Conservation (phyloP, 2,113 vertebrate genomes). For the Polyodon spathula region DNA sequence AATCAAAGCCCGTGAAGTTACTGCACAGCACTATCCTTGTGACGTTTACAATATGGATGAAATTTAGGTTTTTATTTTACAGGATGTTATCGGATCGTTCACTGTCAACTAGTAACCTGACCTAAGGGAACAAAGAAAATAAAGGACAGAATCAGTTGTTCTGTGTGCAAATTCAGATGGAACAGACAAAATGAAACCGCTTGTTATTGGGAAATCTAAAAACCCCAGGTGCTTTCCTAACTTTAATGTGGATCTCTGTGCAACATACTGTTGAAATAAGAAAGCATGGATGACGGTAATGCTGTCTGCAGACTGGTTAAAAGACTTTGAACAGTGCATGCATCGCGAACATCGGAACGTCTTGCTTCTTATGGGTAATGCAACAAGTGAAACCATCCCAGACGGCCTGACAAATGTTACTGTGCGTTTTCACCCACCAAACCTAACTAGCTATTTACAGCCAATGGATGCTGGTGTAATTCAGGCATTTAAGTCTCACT, state of each 20-base stretch:
- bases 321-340: not conserved
- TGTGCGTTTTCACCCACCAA: not conserved
- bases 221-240: not conserved
- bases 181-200: not conserved
- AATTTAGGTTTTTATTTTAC: not conserved
- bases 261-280: not conserved
- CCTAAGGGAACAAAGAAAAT: not conserved
- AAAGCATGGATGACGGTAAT: not conserved
- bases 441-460: not conserved
- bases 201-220: not conserved
- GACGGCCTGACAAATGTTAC: not conserved
- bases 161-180: not conserved
- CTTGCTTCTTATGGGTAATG: not conserved
- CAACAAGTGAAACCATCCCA: too few species aligned
- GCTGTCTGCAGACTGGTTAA: not conserved
- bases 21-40: not conserved
- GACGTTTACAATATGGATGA: not conserved
- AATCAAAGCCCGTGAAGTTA: not conserved
- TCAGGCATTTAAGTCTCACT: not conserved
- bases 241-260: not conserved
- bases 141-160: not conserved
- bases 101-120: not conserved
- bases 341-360: not conserved
- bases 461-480: not conserved
- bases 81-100: not conserved